These are phyloP conservation scores for Callipepla squamata DNA, from an alignment of 2,113 vertebrate species.

Conservation along the genomic window DNA sequence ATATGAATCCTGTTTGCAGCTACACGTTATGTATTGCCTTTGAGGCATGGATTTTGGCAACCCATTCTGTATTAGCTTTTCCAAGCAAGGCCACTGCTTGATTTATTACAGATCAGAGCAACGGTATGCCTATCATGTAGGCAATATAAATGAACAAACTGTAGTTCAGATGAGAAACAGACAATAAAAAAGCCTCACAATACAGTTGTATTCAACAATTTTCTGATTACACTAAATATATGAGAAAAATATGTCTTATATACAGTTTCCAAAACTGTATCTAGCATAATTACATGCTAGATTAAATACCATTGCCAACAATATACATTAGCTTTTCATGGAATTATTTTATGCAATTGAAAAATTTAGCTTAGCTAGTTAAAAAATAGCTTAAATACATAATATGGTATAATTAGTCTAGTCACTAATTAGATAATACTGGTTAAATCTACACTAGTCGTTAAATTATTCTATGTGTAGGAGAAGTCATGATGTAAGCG, in stretches of 20 bases:
- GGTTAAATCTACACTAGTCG: conserved; percentile 14
- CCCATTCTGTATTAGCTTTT: background rate
- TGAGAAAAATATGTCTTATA: conserved; percentile 40
- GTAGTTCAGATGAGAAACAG: background rate
- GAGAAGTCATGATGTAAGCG: background rate
- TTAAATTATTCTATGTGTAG: background rate
- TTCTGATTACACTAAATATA: background rate
- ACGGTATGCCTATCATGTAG: background rate
- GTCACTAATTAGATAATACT: conserved; percentile 52
- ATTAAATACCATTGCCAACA: conserved; percentile 56
- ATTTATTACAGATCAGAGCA: background rate
- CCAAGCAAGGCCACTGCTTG: background rate
- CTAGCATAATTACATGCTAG: conserved; percentile 5
- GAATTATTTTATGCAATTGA: conserved; percentile 48
- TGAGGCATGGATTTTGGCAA: background rate
- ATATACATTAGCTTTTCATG: conserved; percentile 32
- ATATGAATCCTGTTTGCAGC: background rate
- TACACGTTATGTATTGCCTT: background rate
- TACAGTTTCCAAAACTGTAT: conserved; percentile 1
- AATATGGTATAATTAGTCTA: conserved; percentile 33
- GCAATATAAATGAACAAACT: background rate
- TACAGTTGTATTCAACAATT: background rate
- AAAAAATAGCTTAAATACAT: conserved; percentile 54
- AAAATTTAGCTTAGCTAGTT: conserved; percentile 56
- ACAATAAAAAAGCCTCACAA: background rate